These are phyloP conservation scores for Eunapius fragilis DNA, from an alignment of 37 sponge, comb jelly and placozoan species.

Conservation along the genomic window DNA sequence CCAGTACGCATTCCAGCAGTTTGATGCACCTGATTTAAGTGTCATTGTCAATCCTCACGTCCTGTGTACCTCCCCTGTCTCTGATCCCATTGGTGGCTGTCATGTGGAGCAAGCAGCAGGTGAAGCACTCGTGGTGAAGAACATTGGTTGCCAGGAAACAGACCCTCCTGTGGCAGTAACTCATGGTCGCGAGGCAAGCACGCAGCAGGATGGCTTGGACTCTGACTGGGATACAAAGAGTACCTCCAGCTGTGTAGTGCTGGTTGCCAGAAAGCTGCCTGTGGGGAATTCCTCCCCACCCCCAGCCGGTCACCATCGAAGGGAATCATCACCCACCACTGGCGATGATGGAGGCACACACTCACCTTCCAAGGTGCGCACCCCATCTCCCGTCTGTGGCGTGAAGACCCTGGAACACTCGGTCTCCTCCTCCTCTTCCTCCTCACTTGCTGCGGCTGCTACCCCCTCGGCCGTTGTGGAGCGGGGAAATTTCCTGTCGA, in stretches of 20 bases:
- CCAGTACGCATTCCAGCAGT: background rate
- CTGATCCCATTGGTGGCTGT: background rate
- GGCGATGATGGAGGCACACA: no score
- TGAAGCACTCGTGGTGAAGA: background rate
- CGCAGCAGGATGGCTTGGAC: background rate
- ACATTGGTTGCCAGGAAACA: background rate
- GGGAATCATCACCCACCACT: constrained; percentile 4
- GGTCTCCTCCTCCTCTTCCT: constrained; percentile 1
- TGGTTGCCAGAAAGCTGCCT: background rate
- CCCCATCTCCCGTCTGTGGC: background rate
- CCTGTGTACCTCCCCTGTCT: background rate
- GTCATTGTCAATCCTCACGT: background rate
- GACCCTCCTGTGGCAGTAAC: background rate
- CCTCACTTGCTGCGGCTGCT: background rate
- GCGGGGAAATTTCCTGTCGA: background rate
- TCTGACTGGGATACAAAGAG: background rate
- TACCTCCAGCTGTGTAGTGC: background rate
- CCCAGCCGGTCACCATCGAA: background rate
- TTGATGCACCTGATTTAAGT: background rate
- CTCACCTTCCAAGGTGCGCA: background rate
- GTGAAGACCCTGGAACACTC: background rate
- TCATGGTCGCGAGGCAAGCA: background rate
- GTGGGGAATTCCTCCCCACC: background rate
- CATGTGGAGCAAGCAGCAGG: background rate
- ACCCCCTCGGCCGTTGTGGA: background rate